Base-by-base conservation (phyloP, 2,797 vertebrate species). In the Sebastes nivosus region DNA sequence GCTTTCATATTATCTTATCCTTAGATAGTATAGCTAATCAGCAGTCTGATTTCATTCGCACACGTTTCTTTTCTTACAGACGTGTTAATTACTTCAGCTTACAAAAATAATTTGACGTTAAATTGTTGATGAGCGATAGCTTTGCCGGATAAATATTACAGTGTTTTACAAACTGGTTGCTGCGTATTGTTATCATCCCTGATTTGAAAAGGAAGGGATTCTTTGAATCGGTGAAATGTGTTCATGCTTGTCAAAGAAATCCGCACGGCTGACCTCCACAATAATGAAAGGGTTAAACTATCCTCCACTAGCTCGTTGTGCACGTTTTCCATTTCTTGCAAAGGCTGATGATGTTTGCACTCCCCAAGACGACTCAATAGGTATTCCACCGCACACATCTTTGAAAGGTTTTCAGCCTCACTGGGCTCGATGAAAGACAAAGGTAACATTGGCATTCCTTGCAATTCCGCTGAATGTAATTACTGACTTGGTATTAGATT, bases 291-390 rank as follows among this genome's bases (percentile, higher is more conserved):
- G 64, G 75, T 79, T 54, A 54, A 69, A 54, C 57, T 6, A 55
- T 65, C 58, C 14, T 57, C 59, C 12, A 46, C 61, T 11, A 6
- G 63, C 64, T 72, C n/a, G 10, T n/a, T 58, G 55, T 10, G 14
- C 57, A 81, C 29, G 16, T 72, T 73, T 84, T 76, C 58, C 52
- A 30, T 83, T 81, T 67, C 42, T 64, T 11, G 18, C 34, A 52
- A 14, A 64, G 74, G 66, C 29, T 55, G 67, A 76, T 63, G 57
- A 63, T 75, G 68, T 82, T 82, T 87, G 70, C 78, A 29, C 68
- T 72, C 16, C 5, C 24, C 5, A 3, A 38, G 77, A 63, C 67
- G 30, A 77, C 72, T 83, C 75, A 76, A 72, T 36, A 57, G 59
- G 8, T 42, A 68, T 74, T 29, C 50, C 29, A 13, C 30, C 12